These are phyloP conservation scores for Sparus aurata DNA, from an alignment of 2,797 vertebrate species.

Conservation along the genomic window DNA sequence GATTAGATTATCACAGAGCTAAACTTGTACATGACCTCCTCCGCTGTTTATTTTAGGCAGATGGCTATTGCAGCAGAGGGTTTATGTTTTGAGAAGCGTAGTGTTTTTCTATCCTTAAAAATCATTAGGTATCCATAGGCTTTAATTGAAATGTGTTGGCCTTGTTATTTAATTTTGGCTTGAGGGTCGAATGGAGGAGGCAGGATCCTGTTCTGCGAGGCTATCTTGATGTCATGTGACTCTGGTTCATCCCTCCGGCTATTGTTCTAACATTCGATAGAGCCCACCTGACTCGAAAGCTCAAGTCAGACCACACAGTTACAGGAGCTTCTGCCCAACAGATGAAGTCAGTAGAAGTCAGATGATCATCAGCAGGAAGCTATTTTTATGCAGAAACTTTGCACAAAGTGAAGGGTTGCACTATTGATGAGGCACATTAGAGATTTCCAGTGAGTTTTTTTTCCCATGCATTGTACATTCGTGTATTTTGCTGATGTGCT, in stretches of 20 bases:
- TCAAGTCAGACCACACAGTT: neutral
- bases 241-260: neutral
- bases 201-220: neutral
- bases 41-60: neutral
- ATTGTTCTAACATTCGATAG: neutral
- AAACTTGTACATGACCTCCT: neutral
- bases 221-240: neutral
- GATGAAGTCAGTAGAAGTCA: neutral
- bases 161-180: neutral
- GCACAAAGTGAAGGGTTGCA: neutral
- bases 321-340: neutral
- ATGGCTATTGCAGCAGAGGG: neutral
- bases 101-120: conserved; percentile 7
- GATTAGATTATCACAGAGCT: neutral
- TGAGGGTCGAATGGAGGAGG: neutral
- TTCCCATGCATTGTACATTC: neutral
- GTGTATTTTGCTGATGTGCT: neutral
- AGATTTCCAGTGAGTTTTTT: neutral
- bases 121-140: neutral
- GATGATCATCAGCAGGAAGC: neutral
- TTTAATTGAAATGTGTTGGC: conserved; percentile 3
- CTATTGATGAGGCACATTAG: neutral
- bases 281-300: neutral
- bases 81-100: neutral
- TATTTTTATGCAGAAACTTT: neutral